Base-by-base conservation (phyloP, 1,140 invertebrate species). In the Mizuhopecten yessoensis region DNA sequence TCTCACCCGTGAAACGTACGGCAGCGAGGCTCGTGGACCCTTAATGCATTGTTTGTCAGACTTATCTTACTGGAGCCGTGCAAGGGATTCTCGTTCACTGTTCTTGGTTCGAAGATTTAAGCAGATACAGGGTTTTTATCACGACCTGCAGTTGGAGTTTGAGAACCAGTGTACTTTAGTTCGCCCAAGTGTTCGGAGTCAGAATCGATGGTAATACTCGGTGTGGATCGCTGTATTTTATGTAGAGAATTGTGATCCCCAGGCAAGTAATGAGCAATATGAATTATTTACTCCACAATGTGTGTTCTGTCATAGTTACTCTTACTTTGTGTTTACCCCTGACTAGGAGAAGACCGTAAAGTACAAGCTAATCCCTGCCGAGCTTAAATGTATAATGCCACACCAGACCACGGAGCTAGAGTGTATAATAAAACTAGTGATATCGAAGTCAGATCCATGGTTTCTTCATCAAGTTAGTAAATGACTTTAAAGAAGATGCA, bases 131-230 rank as follows among this genome's bases (percentile, higher is more conserved):
- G 2, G n/a, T 75, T 29, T 75, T 75, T 75, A 75, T 5, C 23
- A 29, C 57, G 57, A 29, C 20, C 17, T 75, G 57, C n/a, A 9
- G 57, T 29, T 29, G 57, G 1, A 75, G 23, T 75, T 29, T n/a
- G n/a, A n/a, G 57, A 75, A 75, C 57, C 57, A 75, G 23, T 75
- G 57, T 75, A 75, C 57, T 75, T 75, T 75, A 75, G 5, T 75
- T 75, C 23, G 29, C 23, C 57, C 0, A 75, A 75, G 57, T 75
- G 57, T 75, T 75, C 0, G 57, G 17, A 75, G 57, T 75, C 29
- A n/a, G 57, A n/a, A 75, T 75, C 57, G 57, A 75, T 75, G 57
- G 57, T n/a, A 75, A 75, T 75, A n/a, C 57, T 75, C n/a, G 57
- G 57, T 75, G 57, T 75, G 57, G 57, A 75, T 75, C 57, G 57